Evolutionary conservation across 2,113 vertebrate species (phyloP).

Genomic region (Megaleporinus macrocephalus): DNA sequence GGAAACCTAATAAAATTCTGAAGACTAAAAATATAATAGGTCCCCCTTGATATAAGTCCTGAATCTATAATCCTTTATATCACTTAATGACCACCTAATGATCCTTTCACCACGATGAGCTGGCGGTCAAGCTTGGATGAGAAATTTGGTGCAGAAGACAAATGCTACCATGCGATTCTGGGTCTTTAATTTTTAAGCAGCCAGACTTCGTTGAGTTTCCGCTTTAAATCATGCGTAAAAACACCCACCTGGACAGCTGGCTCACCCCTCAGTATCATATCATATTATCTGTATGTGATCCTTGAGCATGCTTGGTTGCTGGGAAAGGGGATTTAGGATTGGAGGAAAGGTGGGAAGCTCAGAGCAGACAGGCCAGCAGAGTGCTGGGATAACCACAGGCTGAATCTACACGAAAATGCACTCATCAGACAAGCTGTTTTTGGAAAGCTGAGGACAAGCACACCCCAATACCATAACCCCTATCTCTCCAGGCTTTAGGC

Average conservation of each 20-base stretch:
- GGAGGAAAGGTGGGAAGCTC: not conserved
- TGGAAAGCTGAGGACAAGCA: slow-evolving; percentile 41
- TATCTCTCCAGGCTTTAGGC: not conserved
- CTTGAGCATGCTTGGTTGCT: not conserved
- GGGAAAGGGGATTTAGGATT: not conserved
- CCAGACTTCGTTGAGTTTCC: not conserved
- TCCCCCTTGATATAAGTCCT: slow-evolving; percentile 7
- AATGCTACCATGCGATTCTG: not conserved
- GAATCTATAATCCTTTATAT: slow-evolving; percentile 17
- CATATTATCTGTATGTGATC: not conserved
- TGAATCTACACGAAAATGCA: slow-evolving; percentile 53
- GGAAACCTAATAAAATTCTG: no score
- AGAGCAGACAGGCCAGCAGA: not conserved
- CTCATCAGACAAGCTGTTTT: slow-evolving; percentile 52
- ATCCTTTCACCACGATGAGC: not conserved
- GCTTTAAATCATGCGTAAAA: slow-evolving; percentile 43
- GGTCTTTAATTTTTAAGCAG: slow-evolving; percentile 11
- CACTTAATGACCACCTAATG: slow-evolving; percentile 15
- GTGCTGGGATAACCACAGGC: slow-evolving; percentile 41
- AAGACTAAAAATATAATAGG: no score
- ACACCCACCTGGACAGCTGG: slow-evolving; percentile 16
- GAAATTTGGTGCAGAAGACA: not conserved
- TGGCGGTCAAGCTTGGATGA: not conserved
- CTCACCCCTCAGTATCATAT: slow-evolving; percentile 13
- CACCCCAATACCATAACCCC: slow-evolving; percentile 24